phyloP scores from a whole-genome alignment of 2,113 vertebrate genomes.

The Podocnemis expansa region DNA sequence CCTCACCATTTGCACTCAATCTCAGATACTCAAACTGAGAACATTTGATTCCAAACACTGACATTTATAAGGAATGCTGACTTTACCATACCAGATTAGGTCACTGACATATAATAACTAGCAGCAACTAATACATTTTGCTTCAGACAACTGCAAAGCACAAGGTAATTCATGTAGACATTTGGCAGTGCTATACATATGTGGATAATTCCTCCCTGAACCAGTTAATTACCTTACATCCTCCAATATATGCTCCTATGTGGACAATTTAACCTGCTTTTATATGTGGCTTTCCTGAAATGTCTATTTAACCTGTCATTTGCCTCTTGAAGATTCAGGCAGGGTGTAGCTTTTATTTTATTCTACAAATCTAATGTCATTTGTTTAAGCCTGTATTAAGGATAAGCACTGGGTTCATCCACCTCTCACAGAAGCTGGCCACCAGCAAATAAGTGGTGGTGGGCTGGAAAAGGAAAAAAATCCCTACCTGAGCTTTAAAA shows the following conservation, averaged over 20 bases:
- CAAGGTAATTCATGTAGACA: background rate
- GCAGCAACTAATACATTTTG: background rate
- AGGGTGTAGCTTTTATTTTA: background rate
- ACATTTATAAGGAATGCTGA: background rate
- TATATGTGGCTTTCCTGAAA: background rate
- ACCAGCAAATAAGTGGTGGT: background rate
- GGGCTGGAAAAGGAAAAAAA: background rate
- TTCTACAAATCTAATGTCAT: fast-evolving
- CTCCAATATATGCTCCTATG: background rate
- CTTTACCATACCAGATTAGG: background rate
- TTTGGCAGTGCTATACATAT: background rate
- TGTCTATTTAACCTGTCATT: background rate
- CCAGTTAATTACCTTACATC: background rate
- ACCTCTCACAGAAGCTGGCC: background rate
- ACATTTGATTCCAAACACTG: background rate
- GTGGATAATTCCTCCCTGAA: fast-evolving
- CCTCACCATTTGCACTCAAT: background rate
- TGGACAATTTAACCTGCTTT: background rate
- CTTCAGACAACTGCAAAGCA: background rate
- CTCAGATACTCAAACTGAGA: background rate
- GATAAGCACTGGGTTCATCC: background rate
- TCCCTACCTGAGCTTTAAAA: background rate
- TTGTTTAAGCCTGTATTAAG: background rate
- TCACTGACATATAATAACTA: background rate
- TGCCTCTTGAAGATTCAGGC: background rate